Conservation (phyloP, 2,113 vertebrate species). For the Macrotis lagotis region DNA sequence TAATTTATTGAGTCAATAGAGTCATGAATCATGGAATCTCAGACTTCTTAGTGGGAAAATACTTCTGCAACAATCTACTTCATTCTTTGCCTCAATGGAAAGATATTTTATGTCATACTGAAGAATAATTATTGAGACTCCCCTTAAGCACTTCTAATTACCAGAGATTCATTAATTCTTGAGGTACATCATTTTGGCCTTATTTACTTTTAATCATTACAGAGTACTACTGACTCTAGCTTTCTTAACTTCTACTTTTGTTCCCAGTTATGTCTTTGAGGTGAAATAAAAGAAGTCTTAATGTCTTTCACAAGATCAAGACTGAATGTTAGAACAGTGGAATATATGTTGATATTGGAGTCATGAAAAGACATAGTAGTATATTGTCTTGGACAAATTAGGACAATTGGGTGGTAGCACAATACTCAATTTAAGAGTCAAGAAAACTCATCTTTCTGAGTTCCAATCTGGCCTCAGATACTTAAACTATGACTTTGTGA, state of each 20-base stretch:
- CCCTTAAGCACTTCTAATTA: no score
- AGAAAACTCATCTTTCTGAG: neutral
- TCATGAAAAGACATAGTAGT: neutral
- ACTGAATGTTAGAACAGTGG: neutral
- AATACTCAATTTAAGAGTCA: no score
- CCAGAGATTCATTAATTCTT: neutral
- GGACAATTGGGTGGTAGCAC: neutral
- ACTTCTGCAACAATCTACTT: no score
- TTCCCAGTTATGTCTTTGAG: neutral
- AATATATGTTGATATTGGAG: neutral
- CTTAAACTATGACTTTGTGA: neutral
- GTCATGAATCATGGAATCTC: no score
- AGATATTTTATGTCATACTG: no score
- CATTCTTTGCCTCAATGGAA: no score
- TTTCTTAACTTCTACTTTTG: neutral
- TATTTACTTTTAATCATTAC: neutral
- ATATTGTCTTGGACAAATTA: neutral
- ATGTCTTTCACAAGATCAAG: neutral
- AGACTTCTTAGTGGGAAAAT: no score
- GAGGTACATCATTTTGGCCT: neutral
- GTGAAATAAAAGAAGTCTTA: neutral
- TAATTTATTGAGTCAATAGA: no score
- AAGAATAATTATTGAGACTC: no score
- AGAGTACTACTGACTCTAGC: neutral
- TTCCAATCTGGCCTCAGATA: neutral